Evolutionary conservation across 2,888 invertebrate genomes (phyloP).

Genomic region (Ischnura elegans): DNA sequence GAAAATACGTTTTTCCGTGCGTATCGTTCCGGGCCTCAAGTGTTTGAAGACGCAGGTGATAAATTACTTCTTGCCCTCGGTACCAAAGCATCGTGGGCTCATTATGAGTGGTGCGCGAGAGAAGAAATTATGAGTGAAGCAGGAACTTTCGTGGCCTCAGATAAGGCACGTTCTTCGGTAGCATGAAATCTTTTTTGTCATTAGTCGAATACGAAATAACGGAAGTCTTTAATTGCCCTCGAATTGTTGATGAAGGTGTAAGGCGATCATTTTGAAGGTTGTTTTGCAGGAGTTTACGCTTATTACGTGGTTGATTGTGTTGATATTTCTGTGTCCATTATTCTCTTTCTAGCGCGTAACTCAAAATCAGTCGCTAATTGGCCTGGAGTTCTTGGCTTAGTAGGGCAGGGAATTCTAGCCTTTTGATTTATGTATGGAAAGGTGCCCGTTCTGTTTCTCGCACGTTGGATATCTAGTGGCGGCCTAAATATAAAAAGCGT

Average conservation of each 20-base stretch:
- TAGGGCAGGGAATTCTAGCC: neutral
- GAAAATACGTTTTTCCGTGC: neutral
- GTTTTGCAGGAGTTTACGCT: neutral
- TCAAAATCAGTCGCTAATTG: neutral
- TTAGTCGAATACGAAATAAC: neutral
- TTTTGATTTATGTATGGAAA: neutral
- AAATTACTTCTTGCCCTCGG: neutral
- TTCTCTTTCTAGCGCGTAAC: neutral
- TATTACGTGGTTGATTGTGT: neutral
- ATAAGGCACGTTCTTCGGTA: neutral
- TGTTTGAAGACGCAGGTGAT: neutral
- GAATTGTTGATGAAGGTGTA: neutral
- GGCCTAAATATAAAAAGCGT: too few relatives aligned
- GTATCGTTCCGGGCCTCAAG: neutral
- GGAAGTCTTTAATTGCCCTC: neutral
- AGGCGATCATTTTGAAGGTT: neutral
- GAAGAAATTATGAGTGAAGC: neutral
- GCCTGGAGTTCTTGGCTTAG: neutral
- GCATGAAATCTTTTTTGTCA: neutral
- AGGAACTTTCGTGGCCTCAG: neutral
- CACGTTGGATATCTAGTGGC: neutral
- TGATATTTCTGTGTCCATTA: neutral
- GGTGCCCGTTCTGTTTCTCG: neutral
- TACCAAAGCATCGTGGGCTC: too few relatives aligned
- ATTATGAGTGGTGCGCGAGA: neutral